phyloP scores from a whole-genome alignment of 92 coral and sea anemone species.

The Heliopora coerulea region DNA sequence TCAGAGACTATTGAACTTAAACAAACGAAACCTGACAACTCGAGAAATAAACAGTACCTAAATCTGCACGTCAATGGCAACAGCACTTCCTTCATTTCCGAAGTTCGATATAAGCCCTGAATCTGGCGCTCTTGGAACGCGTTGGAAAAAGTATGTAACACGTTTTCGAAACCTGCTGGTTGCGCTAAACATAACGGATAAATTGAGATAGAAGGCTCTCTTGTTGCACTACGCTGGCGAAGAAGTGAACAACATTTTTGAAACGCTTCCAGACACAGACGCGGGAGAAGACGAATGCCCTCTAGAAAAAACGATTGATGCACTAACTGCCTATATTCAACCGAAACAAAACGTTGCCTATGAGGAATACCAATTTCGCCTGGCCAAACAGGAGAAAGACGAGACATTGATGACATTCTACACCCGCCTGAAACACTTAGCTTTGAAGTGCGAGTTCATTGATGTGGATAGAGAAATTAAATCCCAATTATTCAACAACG shows the following conservation, averaged over 20 bases:
- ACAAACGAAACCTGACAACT: background rate
- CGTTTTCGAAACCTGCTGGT: too few relatives aligned
- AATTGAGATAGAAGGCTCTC: constrained; percentile 42
- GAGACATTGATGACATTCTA: constrained; percentile 43
- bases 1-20: too few relatives aligned
- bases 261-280: constrained; percentile 23
- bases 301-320: constrained; percentile 49
- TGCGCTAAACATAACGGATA: constrained; percentile 18
- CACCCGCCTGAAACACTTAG: constrained; percentile 51
- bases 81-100: background rate
- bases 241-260: constrained; percentile 50
- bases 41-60: background rate
- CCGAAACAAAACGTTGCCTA: constrained; percentile 56
- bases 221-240: constrained; percentile 56
- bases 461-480: constrained; percentile 57
- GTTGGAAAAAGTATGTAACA: too few relatives aligned
- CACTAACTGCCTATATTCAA: constrained; percentile 53
- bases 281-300: constrained; percentile 52
- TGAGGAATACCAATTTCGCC: constrained; percentile 54
- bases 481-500: constrained; percentile 61
- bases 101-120: background rate
- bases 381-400: constrained; percentile 46
- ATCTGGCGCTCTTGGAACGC: too few relatives aligned
- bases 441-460: constrained; percentile 53
- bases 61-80: background rate